A percentile compares a stretch with the other conserved stretches of the same genome.
Evolutionary conservation across 2,888 invertebrate species (phyloP).

Genomic region (Calameuta filiformis): DNA sequence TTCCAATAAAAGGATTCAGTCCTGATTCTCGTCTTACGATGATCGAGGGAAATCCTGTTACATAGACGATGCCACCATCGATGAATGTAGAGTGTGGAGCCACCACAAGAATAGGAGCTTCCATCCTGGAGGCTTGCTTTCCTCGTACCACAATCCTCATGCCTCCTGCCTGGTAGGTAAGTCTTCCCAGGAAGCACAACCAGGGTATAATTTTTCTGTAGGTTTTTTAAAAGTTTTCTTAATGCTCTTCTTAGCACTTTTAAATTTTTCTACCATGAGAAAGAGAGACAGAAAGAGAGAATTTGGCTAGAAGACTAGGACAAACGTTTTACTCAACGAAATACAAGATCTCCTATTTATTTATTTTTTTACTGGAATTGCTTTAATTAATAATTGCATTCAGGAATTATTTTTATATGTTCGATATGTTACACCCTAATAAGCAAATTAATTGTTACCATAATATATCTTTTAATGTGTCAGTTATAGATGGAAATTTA

Average conservation of each 20-base stretch:
- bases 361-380: neutral
- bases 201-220: slow-evolving; percentile 69
- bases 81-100: slow-evolving; percentile 92
- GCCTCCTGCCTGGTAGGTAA: slow-evolving; percentile 80
- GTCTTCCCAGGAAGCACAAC: slow-evolving; percentile 79
- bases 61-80: slow-evolving; percentile 87
- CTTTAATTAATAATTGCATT: neutral
- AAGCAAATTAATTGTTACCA: neutral
- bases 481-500: neutral
- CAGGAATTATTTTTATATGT: neutral
- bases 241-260: neutral
- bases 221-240: slow-evolving; percentile 24
- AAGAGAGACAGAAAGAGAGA: neutral
- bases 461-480: neutral
- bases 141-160: slow-evolving; percentile 84
- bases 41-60: slow-evolving; percentile 84
- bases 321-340: neutral
- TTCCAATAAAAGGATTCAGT: slow-evolving; percentile 86
- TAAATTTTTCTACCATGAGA: neutral
- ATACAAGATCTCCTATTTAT: neutral
- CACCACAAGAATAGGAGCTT: slow-evolving; percentile 87
- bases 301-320: neutral
- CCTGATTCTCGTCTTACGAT: slow-evolving; percentile 85
- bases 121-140: slow-evolving; percentile 77
- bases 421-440: neutral